A percentile compares a stretch with the other conserved stretches of the same genome.
phyloP scores from a whole-genome alignment of 2,888 invertebrate species.

The Hedya salicella region DNA sequence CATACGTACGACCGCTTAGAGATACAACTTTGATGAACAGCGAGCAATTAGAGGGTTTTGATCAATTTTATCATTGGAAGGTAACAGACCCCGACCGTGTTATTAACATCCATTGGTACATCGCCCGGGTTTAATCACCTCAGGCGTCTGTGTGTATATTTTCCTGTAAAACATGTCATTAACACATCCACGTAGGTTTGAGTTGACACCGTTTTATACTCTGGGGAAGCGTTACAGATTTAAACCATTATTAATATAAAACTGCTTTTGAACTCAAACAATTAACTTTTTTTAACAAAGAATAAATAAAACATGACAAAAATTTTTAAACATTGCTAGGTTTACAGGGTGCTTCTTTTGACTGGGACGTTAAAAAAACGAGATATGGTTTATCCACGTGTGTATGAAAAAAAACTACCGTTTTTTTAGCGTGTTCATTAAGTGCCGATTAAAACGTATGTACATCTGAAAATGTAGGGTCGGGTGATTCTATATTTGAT shows the following conservation, averaged over 20 bases:
- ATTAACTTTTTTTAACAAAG: too few relatives aligned
- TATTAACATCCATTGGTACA: constrained; percentile 30
- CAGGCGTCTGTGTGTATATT: constrained; percentile 15
- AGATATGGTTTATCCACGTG: too few relatives aligned
- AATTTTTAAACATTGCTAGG: too few relatives aligned
- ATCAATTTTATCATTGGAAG: constrained; percentile 22
- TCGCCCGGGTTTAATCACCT: constrained; percentile 25
- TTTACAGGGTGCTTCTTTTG: too few relatives aligned
- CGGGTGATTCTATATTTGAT: too few relatives aligned
- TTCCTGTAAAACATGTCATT: constrained; percentile 32
- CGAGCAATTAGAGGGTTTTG: constrained; percentile 32
- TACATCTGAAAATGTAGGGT: too few relatives aligned
- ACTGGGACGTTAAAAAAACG: too few relatives aligned
- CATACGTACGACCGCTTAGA: background rate
- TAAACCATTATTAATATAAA: background rate
- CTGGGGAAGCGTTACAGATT: background rate
- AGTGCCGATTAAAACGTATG: too few relatives aligned
- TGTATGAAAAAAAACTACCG: too few relatives aligned
- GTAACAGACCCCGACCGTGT: constrained; percentile 29
- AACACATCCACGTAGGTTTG: constrained; percentile 20
- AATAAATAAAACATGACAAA: too few relatives aligned
- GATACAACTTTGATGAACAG: constrained; percentile 29
- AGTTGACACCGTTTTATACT: constrained; percentile 3
- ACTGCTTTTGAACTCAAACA: too few relatives aligned
- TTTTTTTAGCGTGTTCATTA: too few relatives aligned